Evolutionary conservation across 2,797 vertebrate species (phyloP).

Genomic region (Cercopithecus neglectus): DNA sequence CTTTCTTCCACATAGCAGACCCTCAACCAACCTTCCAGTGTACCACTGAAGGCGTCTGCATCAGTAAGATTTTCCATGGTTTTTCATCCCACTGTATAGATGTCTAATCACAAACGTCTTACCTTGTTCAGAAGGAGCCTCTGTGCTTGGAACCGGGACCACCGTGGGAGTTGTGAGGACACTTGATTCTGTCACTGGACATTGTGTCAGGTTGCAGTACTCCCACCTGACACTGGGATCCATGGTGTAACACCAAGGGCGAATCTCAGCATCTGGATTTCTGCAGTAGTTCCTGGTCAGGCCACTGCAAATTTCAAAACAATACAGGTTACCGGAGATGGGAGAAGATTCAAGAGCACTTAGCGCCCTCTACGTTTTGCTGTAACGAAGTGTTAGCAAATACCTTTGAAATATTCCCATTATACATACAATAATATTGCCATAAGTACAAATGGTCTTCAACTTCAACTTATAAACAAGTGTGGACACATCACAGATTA

Average conservation of each 20-base stretch:
- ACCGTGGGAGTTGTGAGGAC: not conserved
- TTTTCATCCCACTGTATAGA: not conserved
- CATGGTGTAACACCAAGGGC: slow-evolving; percentile 96
- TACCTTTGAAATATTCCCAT: not conserved
- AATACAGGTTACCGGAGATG: not conserved
- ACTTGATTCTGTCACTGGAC: slow-evolving; percentile 27
- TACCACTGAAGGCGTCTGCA: fast-evolving
- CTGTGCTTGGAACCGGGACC: not conserved
- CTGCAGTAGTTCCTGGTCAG: slow-evolving; percentile 93
- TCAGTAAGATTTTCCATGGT: fast-evolving
- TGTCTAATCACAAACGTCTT: not conserved
- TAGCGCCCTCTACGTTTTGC: not conserved
- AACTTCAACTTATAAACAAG: not conserved
- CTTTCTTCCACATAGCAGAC: too few species aligned
- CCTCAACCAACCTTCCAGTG: not conserved
- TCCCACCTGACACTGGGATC: slow-evolving; percentile 94
- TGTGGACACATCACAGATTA: not conserved
- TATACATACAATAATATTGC: not conserved
- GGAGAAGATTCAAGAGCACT: not conserved
- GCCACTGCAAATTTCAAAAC: slow-evolving; percentile 84
- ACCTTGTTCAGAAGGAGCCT: slow-evolving; percentile 40
- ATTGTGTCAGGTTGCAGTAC: slow-evolving; percentile 91
- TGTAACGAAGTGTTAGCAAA: not conserved
- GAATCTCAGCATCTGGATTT: slow-evolving; percentile 91
- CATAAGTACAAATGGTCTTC: not conserved